A percentile compares a stretch with the other conserved stretches of the same genome.
Conservation (phyloP, 2,888 invertebrate species). For the Idaea biselata region DNA sequence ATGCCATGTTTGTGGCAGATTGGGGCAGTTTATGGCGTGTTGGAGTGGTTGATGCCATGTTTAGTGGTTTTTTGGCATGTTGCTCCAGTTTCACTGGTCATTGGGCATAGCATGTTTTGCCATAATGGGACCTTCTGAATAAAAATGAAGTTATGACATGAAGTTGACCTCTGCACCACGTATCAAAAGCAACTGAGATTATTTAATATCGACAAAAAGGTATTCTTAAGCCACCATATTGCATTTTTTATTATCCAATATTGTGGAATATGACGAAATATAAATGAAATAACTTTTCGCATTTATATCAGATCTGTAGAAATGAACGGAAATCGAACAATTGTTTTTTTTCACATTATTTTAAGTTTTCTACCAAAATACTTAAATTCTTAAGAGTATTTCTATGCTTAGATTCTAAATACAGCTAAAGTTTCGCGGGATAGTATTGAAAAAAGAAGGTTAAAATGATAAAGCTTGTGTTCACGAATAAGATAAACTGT, state of each 20-base stretch:
- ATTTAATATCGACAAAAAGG: neutral
- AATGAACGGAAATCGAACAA: neutral
- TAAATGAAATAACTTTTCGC: neutral
- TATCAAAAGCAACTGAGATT: neutral
- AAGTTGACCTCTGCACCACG: too few relatives aligned
- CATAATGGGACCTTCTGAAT: too few relatives aligned
- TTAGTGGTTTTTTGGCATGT: neutral
- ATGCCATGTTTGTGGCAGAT: neutral
- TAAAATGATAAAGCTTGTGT: neutral
- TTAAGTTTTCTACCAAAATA: neutral
- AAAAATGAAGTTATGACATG: too few relatives aligned
- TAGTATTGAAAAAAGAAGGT: neutral
- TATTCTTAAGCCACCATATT: neutral
- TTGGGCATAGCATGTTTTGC: too few relatives aligned
- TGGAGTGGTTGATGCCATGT: too few relatives aligned
- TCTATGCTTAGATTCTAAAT: neutral
- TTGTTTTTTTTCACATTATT: neutral
- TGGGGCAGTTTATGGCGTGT: neutral
- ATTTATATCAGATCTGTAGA: neutral
- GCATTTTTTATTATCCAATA: neutral
- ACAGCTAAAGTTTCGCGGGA: neutral
- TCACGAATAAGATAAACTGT: neutral
- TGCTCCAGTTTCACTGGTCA: neutral
- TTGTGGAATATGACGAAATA: neutral
- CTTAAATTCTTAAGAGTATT: neutral